Base-by-base conservation (phyloP, 2,888 invertebrate genomes). In the Acrocera orbiculus region DNA sequence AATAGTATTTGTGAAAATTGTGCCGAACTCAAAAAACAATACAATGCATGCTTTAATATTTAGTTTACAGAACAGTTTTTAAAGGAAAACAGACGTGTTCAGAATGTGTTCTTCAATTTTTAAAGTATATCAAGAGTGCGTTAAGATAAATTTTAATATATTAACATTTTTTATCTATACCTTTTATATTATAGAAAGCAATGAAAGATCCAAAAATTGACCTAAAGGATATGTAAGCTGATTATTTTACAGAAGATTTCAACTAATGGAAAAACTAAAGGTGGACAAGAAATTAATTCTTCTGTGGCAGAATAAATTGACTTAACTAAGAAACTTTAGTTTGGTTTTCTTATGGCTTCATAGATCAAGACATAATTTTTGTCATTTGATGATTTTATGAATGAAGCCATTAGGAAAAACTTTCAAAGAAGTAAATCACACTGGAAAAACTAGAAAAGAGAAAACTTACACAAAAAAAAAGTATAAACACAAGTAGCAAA, bases 1-100 rank as follows among this genome's bases (percentile, higher is more conserved):
- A 85, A 92, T 58, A 95, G 95, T 58, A 79, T 95, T 49, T 89
- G 89, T 22, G 77, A 81, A 51, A 77, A 87, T 50, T 96, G 96
- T 60, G 89, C 79, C 50, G 83, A 90, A 42, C 60, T 93, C 39
- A 96, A 96, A 62, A 76, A 76, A 49, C 73, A 83, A 52, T 93
- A 93, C 54, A 92, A 93, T 55, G 73, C 76, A 36, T 93, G 93
- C 59, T 93, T 93, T 56, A 86, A 92, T 59, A 63, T 67, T 40
- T 93, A 93, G 93, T 92, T 93, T 64, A 73, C 85, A 14, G 87
- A 90, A 39, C 74, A 76, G 51, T 93, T 90, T 60, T 63, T 93
- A 29, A 86, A 80, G 63, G 87, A 87, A 8, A 67, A 76, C 41
- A 73, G 71, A 30, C 76, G 82, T 50, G 87, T 92, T 61, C 74